These are phyloP conservation scores for Chiloscyllium punctatum DNA, from an alignment of 2,797 vertebrate species.

Conservation along the genomic window DNA sequence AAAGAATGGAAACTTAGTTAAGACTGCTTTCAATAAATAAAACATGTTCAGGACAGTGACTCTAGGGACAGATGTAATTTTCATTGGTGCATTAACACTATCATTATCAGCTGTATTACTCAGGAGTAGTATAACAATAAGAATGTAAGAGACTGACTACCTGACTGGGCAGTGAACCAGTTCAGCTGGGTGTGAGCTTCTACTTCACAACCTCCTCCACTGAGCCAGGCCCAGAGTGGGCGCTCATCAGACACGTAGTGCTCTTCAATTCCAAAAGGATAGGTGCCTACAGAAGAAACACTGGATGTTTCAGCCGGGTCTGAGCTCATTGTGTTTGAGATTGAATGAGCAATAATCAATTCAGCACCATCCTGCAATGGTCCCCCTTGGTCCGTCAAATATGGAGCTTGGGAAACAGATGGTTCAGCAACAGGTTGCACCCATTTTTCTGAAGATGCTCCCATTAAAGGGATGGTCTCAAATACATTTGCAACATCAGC, in stretches of 20 bases:
- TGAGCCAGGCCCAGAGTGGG: conserved; percentile 89
- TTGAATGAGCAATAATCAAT: conserved; percentile 72
- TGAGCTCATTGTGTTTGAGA: conserved; percentile 43
- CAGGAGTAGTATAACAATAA: background rate
- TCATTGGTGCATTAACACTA: background rate
- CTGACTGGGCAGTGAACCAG: conserved; percentile 75
- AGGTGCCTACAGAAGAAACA: conserved; percentile 71
- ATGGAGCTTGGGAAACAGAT: conserved; percentile 27
- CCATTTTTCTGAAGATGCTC: conserved; percentile 39
- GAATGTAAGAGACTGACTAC: conserved; percentile 51
- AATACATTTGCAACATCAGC: background rate
- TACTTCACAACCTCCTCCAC: conserved; percentile 77
- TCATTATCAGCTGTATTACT: background rate
- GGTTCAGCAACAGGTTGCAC: fast-evolving
- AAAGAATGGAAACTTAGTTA: background rate
- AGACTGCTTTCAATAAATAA: background rate
- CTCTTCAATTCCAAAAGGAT: conserved; percentile 70
- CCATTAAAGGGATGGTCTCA: conserved; percentile 4
- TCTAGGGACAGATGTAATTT: background rate
- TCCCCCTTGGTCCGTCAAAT: conserved; percentile 46
- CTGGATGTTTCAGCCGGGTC: conserved; percentile 63
- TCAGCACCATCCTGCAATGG: conserved; percentile 64
- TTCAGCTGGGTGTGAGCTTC: conserved; percentile 69
- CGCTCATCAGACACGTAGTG: conserved; percentile 66
- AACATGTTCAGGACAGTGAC: background rate